Evolutionary conservation across 2,113 vertebrate genomes (phyloP), one percentile per base, ranked within the genome.

Genomic region (Dunckerocampus dactyliophorus): DNA sequence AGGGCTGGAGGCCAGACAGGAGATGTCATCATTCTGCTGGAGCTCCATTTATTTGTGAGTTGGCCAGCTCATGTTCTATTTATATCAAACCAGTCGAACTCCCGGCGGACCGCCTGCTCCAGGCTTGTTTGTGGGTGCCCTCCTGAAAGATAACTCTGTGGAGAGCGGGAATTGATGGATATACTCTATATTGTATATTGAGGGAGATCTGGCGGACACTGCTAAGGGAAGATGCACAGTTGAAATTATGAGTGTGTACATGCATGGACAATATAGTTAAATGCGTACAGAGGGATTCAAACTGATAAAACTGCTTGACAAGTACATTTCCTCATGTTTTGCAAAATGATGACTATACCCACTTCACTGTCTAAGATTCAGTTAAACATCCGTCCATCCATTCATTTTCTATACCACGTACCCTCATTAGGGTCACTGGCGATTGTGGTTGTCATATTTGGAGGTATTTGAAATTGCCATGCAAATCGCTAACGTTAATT

Each of bases 31-130:
- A 79, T 86, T 82, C 74, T 68, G 50, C 75, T 65, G 63, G 69
- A 77, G 85, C 74, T 64, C 72, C 75, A 67, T 70, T 83, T 84
- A 84, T 87, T 89, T 85, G 85, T 86, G 84, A 83, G 85, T 62
- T 69, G 71, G 80, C 78, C 78, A 63, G 78, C 81, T 84, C 71
- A 76, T 76, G 68, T 81, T 86, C 85, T 89, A 89, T 89, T 89
- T 82, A 87, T 88, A 89, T 76, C 76, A 15, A 72, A 79, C 72
- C 72, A 82, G 67, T 63, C 65, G 80, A 82, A 70, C 65, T 86
- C 87, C 84, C 82, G n/a, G 50, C 64, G 83, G 87, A 73, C 59
- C 59, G 65, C 61, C 64, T 57, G 81, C 83, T 78, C 63, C 75
- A 79, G 81, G 82, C 81, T 66, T 67, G 76, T 58, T 60, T 79